Evolutionary conservation across 2,113 vertebrate genomes (phyloP).

Genomic region (Budorcas taxicolor): DNA sequence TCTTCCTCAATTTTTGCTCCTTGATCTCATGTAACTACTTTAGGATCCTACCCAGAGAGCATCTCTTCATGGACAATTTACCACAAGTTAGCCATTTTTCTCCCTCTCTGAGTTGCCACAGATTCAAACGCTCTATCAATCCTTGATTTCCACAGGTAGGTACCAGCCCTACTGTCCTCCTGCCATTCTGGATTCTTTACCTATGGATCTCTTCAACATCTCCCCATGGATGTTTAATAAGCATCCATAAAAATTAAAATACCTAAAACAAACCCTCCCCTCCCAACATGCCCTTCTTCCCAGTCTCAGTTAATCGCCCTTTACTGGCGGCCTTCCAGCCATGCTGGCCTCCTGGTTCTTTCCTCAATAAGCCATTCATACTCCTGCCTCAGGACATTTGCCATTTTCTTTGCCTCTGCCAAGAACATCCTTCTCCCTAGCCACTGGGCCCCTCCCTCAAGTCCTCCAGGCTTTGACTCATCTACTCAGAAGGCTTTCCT

Average conservation of each 20-base stretch:
- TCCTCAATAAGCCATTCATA: neutral
- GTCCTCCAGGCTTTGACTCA: neutral
- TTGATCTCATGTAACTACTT: neutral
- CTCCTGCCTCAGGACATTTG: neutral
- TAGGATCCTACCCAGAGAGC: neutral
- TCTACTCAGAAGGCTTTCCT: neutral
- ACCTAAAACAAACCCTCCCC: neutral
- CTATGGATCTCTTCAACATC: fast-evolving
- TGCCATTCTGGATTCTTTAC: neutral
- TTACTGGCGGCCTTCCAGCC: neutral
- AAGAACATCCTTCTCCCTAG: neutral
- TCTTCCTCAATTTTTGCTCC: neutral
- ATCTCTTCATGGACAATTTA: neutral
- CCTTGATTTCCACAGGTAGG: fast-evolving
- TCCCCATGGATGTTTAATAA: neutral
- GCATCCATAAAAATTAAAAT: neutral
- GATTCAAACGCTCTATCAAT: neutral
- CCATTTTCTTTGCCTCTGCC: neutral
- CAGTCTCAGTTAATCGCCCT: neutral
- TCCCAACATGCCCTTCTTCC: neutral
- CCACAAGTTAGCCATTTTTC: neutral
- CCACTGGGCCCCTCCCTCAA: neutral
- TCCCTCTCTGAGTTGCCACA: neutral
- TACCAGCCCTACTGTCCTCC: too few relatives aligned
- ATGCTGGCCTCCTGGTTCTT: neutral